Base-by-base conservation (phyloP, 2,113 vertebrate species). In the Holacanthus passer region DNA sequence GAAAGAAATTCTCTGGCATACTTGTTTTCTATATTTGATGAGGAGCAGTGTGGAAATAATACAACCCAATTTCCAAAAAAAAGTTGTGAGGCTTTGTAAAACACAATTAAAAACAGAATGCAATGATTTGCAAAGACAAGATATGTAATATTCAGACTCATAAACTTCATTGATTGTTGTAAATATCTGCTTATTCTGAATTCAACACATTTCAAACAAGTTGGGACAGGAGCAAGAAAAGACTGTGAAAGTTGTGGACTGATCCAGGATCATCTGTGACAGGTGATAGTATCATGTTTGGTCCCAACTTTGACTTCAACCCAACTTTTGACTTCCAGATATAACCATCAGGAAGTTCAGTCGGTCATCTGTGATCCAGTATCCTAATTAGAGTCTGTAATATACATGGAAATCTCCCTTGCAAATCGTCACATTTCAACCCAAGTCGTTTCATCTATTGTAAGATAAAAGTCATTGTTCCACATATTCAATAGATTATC, bases 1-100 rank as follows among this genome's bases (percentile, higher is more conserved):
- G 24, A 7, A 14, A 37, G 16, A 66, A 69, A 31, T 41, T 39
- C 29, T 52, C 41, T 43, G 22, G 37, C 16, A 31, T 27, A 31
- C 55, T 68, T 58, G 31, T 68, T 67, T 77, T 37, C n/a, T 43
- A 43, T 41, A 59, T 2, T 60, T 74, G 11, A 41, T 75, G 35
- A 41, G 62, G 13, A 81, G 20, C 31, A 52, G 14, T 52, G 19
- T 53, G 27, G 8, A 43, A 67, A 24, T 48, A 24, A 45, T 47
- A 20, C 24, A n/a, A n/a, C n/a, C n/a, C n/a, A n/a, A n/a, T n/a
- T n/a, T n/a, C n/a, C n/a, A n/a, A n/a, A n/a, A n/a, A n/a, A n/a
- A n/a, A n/a, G n/a, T n/a, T n/a, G n/a, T n/a, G n/a, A n/a, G n/a
- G n/a, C n/a, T n/a, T n/a, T n/a, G n/a, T n/a, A n/a, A n/a, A n/a